Conservation (phyloP, 2,797 vertebrate species). For the Enteromius afrohamiltoni region DNA sequence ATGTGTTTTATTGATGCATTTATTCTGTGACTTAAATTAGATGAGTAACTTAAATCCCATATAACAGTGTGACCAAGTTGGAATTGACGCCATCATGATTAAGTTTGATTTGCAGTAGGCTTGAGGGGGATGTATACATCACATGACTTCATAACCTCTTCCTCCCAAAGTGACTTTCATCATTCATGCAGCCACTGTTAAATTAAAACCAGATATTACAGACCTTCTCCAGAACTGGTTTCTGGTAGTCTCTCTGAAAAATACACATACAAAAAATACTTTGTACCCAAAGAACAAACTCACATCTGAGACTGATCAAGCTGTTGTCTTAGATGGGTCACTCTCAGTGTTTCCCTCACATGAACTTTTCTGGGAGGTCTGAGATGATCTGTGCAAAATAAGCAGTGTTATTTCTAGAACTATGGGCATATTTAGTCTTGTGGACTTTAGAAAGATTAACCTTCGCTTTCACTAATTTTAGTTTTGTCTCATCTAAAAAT, state of each 20-base stretch:
- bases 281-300: constrained; percentile 66
- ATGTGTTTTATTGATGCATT: not conserved
- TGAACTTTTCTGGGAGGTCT: constrained; percentile 68
- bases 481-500: constrained; percentile 66
- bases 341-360: constrained; percentile 69
- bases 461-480: not conserved
- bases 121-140: constrained; percentile 1
- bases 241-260: constrained; percentile 63
- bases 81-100: constrained; percentile 5
- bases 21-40: not conserved
- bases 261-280: constrained; percentile 62
- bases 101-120: not conserved
- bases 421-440: not conserved
- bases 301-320: constrained; percentile 73
- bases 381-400: constrained; percentile 59
- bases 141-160: constrained; percentile 32
- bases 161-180: constrained; percentile 26
- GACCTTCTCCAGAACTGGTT: not conserved
- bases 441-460: not conserved
- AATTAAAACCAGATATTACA: constrained; percentile 49
- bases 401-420: constrained; percentile 16
- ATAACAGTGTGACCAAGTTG: not conserved
- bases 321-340: constrained; percentile 69
- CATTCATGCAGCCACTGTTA: constrained; percentile 30
- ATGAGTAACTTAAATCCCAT: constrained; percentile 12